A percentile compares a stretch with the other conserved stretches of the same genome.
Evolutionary conservation across 2,888 invertebrate genomes (phyloP).

Genomic region (Cyclophora albipunctata): DNA sequence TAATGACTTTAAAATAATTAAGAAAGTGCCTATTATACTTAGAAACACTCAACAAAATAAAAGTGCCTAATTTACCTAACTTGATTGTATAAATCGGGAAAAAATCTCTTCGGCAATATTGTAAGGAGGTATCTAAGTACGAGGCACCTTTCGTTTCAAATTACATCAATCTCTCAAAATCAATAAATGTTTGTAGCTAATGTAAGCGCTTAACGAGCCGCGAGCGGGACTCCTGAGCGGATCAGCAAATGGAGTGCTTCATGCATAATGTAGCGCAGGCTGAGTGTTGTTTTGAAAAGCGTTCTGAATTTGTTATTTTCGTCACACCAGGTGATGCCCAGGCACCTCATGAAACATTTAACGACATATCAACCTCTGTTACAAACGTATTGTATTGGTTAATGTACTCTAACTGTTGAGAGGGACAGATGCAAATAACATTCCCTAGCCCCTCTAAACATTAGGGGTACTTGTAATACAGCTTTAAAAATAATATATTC

Average conservation of each 20-base stretch:
- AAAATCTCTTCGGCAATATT: neutral
- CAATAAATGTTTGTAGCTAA: slow-evolving; percentile 73
- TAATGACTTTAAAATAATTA: no score
- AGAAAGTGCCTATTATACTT: no score
- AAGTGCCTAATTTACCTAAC: no score
- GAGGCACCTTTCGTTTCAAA: slow-evolving; percentile 40
- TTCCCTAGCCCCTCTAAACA: no score
- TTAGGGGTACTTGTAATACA: no score
- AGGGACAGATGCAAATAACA: no score
- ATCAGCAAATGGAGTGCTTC: slow-evolving; percentile 75
- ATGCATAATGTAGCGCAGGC: slow-evolving; percentile 72
- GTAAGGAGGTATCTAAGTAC: neutral
- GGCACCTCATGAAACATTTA: slow-evolving; percentile 68
- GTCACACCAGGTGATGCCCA: slow-evolving; percentile 69
- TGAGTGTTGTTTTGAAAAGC: slow-evolving; percentile 75
- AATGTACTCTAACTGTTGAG: no score
- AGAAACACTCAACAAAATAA: no score
- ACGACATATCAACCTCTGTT: slow-evolving; percentile 51
- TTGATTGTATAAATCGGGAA: neutral
- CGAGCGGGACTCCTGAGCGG: slow-evolving; percentile 71
- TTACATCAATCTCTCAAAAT: slow-evolving; percentile 66
- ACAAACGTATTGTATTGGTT: slow-evolving; percentile 9
- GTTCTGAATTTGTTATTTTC: slow-evolving; percentile 73
- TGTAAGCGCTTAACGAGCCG: slow-evolving; percentile 74
- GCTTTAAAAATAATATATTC: no score